These are phyloP conservation scores for Polypterus senegalus DNA, from an alignment of 2,113 vertebrate genomes.

Conservation along the genomic window DNA sequence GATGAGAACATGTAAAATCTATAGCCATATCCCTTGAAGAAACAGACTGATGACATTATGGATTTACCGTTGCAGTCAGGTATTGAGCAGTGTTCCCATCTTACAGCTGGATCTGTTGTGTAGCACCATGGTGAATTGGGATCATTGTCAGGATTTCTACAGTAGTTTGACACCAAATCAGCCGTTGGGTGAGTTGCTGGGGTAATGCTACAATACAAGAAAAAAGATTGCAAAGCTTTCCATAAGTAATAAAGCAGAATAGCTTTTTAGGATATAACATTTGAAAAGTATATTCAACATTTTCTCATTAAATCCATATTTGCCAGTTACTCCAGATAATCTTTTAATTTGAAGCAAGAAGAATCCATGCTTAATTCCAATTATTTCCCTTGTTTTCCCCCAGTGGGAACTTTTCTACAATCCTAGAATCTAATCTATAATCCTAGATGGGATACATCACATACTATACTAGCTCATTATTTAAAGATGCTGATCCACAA, in stretches of 20 bases:
- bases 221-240: background rate
- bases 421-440: too few species aligned
- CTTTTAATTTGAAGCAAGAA: too few species aligned
- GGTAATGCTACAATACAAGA: constrained; percentile 28
- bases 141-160: constrained; percentile 57
- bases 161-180: constrained; percentile 54
- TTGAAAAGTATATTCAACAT: background rate
- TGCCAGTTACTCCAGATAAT: too few species aligned
- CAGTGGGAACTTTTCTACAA: too few species aligned
- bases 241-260: background rate
- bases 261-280: background rate
- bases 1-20: background rate
- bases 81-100: constrained; percentile 52
- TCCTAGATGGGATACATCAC: too few species aligned
- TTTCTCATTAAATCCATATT: background rate
- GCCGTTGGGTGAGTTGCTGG: constrained; percentile 30
- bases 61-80: constrained; percentile 42
- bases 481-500: too few species aligned
- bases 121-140: constrained; percentile 54
- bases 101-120: constrained; percentile 36
- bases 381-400: too few species aligned
- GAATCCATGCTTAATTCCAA: too few species aligned
- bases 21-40: background rate
- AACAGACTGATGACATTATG: background rate
- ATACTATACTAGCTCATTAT: too few species aligned